phyloP scores from a whole-genome alignment of 2,888 invertebrate genomes.

The Eumerus sabulonum region DNA sequence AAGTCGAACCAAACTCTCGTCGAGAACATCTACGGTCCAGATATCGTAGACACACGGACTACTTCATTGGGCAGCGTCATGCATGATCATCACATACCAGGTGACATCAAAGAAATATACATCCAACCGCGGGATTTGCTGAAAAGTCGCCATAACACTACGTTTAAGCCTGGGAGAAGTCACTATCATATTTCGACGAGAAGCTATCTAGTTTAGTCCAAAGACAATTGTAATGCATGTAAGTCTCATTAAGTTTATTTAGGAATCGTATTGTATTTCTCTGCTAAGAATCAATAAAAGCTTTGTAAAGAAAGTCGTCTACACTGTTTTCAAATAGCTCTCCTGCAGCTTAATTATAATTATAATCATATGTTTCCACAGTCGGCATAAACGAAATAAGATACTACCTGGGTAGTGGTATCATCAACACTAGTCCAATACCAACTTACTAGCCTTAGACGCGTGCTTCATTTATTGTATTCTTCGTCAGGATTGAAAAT shows the following conservation, averaged over 20 bases:
- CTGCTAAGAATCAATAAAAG: not conserved
- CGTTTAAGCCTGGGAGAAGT: constrained; percentile 75
- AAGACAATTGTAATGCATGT: too few species aligned
- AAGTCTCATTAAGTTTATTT: not conserved
- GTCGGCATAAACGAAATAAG: too few species aligned
- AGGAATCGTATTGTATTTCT: not conserved
- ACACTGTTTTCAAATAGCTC: too few species aligned
- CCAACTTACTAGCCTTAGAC: too few species aligned
- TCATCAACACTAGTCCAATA: too few species aligned
- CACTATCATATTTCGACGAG: constrained; percentile 74
- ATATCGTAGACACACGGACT: constrained; percentile 72
- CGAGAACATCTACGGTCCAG: constrained; percentile 76
- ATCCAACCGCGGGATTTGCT: constrained; percentile 76
- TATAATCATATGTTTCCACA: too few species aligned
- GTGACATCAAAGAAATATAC: constrained; percentile 75
- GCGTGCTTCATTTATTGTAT: too few species aligned
- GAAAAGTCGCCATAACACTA: constrained; percentile 76
- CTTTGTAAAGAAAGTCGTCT: too few species aligned
- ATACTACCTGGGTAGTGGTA: too few species aligned
- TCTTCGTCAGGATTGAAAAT: too few species aligned
- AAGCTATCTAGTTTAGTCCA: constrained; percentile 75
- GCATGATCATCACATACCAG: constrained; percentile 29
- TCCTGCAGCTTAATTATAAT: too few species aligned
- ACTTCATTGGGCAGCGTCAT: not conserved
- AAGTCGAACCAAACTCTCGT: constrained; percentile 74